Conservation (phyloP, 2,113 vertebrate genomes). For the Tricholaema leucomelas region DNA sequence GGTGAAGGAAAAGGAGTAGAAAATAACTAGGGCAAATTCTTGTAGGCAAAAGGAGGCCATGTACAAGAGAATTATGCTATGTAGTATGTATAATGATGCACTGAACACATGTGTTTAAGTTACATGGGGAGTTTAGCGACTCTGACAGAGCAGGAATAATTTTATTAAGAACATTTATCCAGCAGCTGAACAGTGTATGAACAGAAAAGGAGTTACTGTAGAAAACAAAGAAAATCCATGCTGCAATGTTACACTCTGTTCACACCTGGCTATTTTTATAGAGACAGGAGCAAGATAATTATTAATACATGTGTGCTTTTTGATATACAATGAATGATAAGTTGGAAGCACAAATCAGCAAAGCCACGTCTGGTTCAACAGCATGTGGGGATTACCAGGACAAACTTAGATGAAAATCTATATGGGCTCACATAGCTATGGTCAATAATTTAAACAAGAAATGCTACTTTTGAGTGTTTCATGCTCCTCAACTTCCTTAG, state of each 20-base stretch:
- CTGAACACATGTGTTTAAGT: not conserved
- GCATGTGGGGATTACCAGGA: not conserved
- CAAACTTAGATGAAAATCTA: not conserved
- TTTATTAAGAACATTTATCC: slow-evolving; percentile 27
- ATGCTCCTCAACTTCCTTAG: not conserved
- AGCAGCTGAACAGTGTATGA: not conserved
- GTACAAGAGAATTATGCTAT: slow-evolving; percentile 44
- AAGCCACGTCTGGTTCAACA: not conserved
- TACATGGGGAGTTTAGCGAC: not conserved
- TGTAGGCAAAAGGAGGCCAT: slow-evolving; percentile 44
- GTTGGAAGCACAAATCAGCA: not conserved
- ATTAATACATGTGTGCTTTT: not conserved
- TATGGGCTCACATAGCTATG: rapidly evolving
- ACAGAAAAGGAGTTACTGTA: not conserved
- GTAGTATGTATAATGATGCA: not conserved
- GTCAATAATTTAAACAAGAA: not conserved
- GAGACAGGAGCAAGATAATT: not conserved
- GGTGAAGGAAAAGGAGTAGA: slow-evolving; percentile 77
- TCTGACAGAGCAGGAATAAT: not conserved
- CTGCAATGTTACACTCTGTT: not conserved
- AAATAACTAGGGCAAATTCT: slow-evolving; percentile 63
- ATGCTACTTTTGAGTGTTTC: not conserved
- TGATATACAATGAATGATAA: not conserved
- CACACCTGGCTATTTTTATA: slow-evolving; percentile 4
- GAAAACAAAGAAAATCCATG: slow-evolving; percentile 10